Conservation (phyloP, 2,888 invertebrate genomes). For the Geotrupes spiniger region DNA sequence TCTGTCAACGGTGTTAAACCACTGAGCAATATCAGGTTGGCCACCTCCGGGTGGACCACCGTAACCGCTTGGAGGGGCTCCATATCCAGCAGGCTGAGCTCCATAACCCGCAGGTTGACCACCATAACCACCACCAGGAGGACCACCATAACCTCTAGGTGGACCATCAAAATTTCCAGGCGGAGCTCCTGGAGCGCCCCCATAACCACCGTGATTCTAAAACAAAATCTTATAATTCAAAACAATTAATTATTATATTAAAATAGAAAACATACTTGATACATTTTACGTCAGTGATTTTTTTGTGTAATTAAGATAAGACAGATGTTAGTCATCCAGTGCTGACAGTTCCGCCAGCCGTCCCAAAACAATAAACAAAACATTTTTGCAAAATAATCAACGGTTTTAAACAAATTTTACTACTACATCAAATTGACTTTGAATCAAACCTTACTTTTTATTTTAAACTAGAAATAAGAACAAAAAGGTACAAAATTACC, state of each 20-base stretch:
- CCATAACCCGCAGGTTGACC: conserved; percentile 7
- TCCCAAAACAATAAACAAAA: too few species aligned
- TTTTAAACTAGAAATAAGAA: too few species aligned
- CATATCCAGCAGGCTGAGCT: neutral
- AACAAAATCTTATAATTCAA: too few species aligned
- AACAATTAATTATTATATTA: neutral
- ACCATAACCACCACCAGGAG: neutral
- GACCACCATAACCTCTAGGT: conserved; percentile 11
- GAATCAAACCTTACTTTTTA: too few species aligned
- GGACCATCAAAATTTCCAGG: conserved; percentile 9
- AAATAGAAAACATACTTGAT: neutral
- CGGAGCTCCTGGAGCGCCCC: neutral
- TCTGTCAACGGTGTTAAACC: conserved; percentile 80
- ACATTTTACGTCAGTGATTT: neutral
- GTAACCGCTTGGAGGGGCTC: conserved; percentile 3
- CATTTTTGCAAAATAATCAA: too few species aligned
- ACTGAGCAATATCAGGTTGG: conserved; percentile 73
- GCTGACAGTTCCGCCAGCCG: too few species aligned
- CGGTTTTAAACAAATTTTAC: too few species aligned
- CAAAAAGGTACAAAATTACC: too few species aligned
- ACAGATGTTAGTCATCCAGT: too few species aligned
- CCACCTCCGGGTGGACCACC: conserved; percentile 29
- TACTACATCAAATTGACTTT: too few species aligned
- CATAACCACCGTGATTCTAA: conserved; percentile 7
- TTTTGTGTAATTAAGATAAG: neutral